These are phyloP conservation scores for Silurus asotus DNA, from an alignment of 2,113 vertebrate species.

Conservation along the genomic window DNA sequence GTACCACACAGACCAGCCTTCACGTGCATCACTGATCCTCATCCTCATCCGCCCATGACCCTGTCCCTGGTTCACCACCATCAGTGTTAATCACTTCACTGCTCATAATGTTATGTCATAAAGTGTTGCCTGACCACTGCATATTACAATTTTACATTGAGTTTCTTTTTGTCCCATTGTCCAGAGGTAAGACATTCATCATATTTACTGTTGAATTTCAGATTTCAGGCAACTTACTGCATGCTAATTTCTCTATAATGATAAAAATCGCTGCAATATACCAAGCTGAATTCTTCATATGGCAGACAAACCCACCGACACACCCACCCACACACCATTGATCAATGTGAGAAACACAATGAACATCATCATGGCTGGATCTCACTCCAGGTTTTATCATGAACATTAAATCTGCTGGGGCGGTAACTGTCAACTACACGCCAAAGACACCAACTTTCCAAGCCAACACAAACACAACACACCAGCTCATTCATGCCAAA, in stretches of 20 bases:
- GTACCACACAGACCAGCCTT: no score
- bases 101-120: no score
- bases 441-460: not conserved
- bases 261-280: not conserved
- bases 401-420: not conserved
- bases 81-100: no score
- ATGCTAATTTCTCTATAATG: not conserved
- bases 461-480: slow-evolving; percentile 13
- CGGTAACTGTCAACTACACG: not conserved
- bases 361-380: not conserved
- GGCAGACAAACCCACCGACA: not conserved
- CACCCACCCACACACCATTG: not conserved
- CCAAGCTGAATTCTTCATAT: not conserved
- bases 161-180: no score
- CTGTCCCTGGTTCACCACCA: no score
- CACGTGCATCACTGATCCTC: no score
- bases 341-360: not conserved
- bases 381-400: not conserved
- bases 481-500: not conserved
- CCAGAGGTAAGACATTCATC: no score
- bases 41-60: no score
- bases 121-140: no score
- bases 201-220: no score
- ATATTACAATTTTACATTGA: no score
- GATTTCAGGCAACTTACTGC: not conserved